Percentiles rank a stretch among this genome's conserved stretches.
Evolutionary conservation across 2,888 invertebrate species (phyloP).

Genomic region (Isoperla grammatica): DNA sequence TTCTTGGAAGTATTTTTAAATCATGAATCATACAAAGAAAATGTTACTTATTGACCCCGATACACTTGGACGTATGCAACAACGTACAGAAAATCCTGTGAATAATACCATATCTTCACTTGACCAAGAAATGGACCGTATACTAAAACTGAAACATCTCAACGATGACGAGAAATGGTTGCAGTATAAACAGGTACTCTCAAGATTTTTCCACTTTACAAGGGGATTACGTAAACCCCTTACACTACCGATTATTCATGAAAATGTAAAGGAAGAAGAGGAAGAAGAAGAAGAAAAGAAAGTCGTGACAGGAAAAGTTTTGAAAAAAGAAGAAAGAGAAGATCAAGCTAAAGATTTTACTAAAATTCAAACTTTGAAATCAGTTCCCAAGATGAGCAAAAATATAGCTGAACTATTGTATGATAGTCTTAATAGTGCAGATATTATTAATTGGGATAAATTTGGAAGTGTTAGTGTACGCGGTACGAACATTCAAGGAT

Average conservation of each 20-base stretch:
- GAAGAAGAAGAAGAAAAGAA: too few species aligned
- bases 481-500: neutral
- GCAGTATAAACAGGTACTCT: neutral
- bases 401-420: neutral
- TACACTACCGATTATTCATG: neutral
- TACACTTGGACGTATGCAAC: neutral
- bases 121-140: neutral
- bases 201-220: neutral
- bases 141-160: neutral
- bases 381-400: too few species aligned
- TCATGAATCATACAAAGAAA: conserved; percentile 1
- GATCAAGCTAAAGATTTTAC: too few species aligned
- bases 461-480: neutral
- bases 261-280: too few species aligned
- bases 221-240: neutral
- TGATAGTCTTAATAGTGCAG: neutral
- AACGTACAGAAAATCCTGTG: neutral
- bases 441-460: neutral
- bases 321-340: too few species aligned
- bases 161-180: neutral
- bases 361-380: too few species aligned
- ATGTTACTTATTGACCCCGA: neutral
- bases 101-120: neutral
- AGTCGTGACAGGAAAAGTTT: too few species aligned
- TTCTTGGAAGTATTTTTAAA: neutral